Percentiles rank a stretch among this genome's conserved stretches.
These are phyloP conservation scores for Trichonephila clavipes DNA, from an alignment of 1,140 invertebrate species.

Conservation along the genomic window DNA sequence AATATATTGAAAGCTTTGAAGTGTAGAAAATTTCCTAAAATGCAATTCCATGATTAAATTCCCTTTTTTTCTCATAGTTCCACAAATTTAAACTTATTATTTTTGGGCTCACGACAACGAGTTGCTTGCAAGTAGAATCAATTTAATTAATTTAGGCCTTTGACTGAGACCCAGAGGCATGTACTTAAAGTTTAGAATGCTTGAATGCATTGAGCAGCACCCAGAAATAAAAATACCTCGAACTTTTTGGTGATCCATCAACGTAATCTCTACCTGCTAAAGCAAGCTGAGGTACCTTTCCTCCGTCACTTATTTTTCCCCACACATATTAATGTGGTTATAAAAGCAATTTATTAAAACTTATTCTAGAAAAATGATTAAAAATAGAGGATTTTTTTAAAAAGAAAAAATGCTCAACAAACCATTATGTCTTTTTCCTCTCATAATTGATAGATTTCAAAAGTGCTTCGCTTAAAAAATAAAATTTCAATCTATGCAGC, in stretches of 20 bases:
- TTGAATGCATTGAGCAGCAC: background rate
- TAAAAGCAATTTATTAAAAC: slow-evolving; percentile 22
- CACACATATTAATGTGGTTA: background rate
- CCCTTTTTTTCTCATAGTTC: too few relatives aligned
- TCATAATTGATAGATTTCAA: background rate
- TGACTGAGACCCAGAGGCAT: background rate
- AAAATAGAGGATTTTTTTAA: background rate
- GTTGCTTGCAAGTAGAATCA: too few relatives aligned
- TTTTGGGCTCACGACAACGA: too few relatives aligned
- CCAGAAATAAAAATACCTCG: background rate
- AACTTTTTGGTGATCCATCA: background rate
- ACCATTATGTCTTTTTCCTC: background rate
- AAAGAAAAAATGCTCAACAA: background rate
- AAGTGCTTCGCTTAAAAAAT: background rate
- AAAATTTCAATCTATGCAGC: background rate
- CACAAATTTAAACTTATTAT: too few relatives aligned
- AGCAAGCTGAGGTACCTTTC: background rate
- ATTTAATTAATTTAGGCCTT: background rate
- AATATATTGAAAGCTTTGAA: too few relatives aligned
- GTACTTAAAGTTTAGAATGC: background rate
- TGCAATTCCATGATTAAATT: too few relatives aligned
- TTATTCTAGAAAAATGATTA: background rate
- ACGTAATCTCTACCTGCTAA: background rate
- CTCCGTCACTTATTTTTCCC: background rate
- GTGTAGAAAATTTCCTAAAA: too few relatives aligned